phyloP scores from a whole-genome alignment of 2,888 invertebrate species.

The Desoria tigrina region DNA sequence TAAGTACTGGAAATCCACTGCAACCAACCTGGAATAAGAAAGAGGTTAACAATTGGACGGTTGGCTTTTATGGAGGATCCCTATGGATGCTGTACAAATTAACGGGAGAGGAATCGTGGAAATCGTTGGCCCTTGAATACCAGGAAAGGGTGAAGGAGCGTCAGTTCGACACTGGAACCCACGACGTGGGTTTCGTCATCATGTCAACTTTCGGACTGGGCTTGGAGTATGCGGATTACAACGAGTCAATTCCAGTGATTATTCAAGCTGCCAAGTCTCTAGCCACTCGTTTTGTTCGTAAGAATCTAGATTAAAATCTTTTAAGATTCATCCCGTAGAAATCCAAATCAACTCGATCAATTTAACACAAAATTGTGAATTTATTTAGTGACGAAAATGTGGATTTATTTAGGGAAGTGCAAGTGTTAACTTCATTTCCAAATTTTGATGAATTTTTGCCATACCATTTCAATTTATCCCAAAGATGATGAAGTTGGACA shows the following conservation, averaged over 20 bases:
- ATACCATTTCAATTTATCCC: no score
- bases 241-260: conserved; percentile 30
- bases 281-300: conserved; percentile 46
- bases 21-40: conserved; percentile 26
- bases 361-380: no score
- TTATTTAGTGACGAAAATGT: no score
- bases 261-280: conserved; percentile 46
- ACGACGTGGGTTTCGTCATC: conserved; percentile 52
- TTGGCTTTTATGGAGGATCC: conserved; percentile 50
- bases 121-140: conserved; percentile 32
- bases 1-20: conserved; percentile 32
- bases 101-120: conserved; percentile 41
- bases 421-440: no score
- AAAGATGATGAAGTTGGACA: no score
- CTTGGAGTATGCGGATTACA: conserved; percentile 12
- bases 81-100: conserved; percentile 49
- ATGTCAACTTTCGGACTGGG: conserved; percentile 52
- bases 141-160: conserved; percentile 43
- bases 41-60: conserved; percentile 42
- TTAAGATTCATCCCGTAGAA: not conserved
- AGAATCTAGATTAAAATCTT: conserved; percentile 15
- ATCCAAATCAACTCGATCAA: not conserved
- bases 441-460: no score
- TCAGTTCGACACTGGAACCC: conserved; percentile 45
- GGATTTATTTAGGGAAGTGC: no score